phyloP scores from a whole-genome alignment of 2,113 vertebrate species.

The Gymnobelideus leadbeateri region DNA sequence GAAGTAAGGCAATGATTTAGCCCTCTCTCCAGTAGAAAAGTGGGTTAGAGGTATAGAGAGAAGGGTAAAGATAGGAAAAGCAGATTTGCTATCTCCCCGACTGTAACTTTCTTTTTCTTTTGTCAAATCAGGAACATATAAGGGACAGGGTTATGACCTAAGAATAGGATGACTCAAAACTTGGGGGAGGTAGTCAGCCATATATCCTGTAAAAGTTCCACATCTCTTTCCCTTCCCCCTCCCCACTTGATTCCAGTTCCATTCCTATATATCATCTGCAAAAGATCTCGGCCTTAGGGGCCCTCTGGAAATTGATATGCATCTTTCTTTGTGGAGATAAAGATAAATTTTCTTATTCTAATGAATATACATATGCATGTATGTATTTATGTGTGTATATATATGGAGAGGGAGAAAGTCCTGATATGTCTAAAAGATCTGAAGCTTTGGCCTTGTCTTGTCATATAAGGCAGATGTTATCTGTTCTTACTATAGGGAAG shows the following conservation, averaged over 20 bases:
- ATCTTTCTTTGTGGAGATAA: too few species aligned
- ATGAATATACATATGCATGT: too few species aligned
- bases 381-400: too few species aligned
- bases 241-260: neutral
- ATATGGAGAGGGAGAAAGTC: too few species aligned
- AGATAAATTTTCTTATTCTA: too few species aligned
- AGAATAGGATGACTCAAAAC: neutral
- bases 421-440: too few species aligned
- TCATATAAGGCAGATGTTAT: too few species aligned
- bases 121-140: neutral
- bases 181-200: neutral
- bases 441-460: too few species aligned
- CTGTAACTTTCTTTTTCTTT: neutral
- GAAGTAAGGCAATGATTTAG: neutral
- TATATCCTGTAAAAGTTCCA: neutral
- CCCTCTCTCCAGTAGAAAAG: neutral
- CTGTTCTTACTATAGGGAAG: too few species aligned
- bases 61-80: neutral
- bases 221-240: neutral
- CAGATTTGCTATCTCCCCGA: neutral
- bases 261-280: neutral
- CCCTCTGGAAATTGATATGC: too few species aligned
- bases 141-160: neutral
- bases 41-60: neutral
- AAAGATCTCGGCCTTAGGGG: too few species aligned